Evolutionary conservation across 2,113 vertebrate genomes (phyloP).

Genomic region (Pseudolaguvia tuberculata): DNA sequence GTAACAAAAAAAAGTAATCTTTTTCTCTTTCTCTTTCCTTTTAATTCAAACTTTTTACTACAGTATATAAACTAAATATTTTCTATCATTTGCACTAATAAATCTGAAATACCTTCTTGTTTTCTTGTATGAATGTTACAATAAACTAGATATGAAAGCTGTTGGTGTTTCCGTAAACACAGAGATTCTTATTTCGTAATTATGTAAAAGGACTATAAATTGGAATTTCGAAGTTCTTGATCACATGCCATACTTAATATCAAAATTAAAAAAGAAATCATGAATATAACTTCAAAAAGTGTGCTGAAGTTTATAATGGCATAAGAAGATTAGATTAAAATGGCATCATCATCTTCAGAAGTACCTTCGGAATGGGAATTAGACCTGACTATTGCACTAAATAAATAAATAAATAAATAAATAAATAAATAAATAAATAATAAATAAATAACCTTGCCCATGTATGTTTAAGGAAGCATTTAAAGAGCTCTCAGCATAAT

Average conservation of each 20-base stretch:
- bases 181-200: background rate
- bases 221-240: no score
- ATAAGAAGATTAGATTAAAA: background rate
- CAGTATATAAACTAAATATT: no score
- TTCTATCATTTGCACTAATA: constrained; percentile 16
- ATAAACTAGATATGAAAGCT: constrained; percentile 41
- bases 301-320: no score
- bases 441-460: background rate
- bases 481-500: no score
- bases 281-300: no score
- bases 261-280: no score
- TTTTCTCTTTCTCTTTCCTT: background rate
- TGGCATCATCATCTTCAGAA: background rate
- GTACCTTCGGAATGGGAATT: constrained; percentile 41
- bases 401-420: background rate
- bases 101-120: constrained; percentile 13
- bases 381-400: background rate
- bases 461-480: background rate
- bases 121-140: constrained; percentile 29
- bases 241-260: no score
- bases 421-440: background rate
- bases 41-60: background rate
- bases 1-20: background rate
- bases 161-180: constrained; percentile 5
- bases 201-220: background rate